A percentile compares a stretch with the other conserved stretches of the same genome.
Evolutionary conservation across 2,113 vertebrate genomes (phyloP).

Genomic region (Thymallus thymallus): DNA sequence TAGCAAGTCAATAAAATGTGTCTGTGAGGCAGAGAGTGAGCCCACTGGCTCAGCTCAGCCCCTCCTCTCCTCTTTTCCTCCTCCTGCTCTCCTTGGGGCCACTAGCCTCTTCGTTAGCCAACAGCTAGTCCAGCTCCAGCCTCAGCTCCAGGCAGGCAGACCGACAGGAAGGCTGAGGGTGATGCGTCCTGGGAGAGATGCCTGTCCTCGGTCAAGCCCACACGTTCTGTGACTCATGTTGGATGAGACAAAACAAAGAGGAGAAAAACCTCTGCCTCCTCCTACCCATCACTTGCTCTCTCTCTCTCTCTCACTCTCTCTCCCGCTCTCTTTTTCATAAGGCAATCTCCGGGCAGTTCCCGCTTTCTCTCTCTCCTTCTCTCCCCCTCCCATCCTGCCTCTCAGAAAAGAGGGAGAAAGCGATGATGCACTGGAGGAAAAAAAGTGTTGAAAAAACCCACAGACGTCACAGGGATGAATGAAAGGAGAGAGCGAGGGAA

Average conservation of each 20-base stretch:
- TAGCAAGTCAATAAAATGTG: conserved; percentile 74
- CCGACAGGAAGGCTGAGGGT: conserved; percentile 6
- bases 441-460: conserved; percentile 14
- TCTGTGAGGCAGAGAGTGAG: conserved; percentile 66
- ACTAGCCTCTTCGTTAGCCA: conserved; percentile 44
- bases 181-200: conserved; percentile 31
- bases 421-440: conserved; percentile 36
- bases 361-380: conserved; percentile 29
- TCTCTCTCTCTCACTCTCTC: conserved; percentile 15
- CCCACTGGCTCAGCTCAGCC: conserved; percentile 64
- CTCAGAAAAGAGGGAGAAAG: conserved; percentile 21
- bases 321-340: conserved; percentile 6
- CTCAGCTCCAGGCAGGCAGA: conserved; percentile 29
- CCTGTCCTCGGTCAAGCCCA: conserved; percentile 25
- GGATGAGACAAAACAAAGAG: conserved; percentile 51
- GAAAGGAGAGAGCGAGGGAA: conserved; percentile 1
- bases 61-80: conserved; percentile 61
- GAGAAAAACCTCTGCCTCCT: conserved; percentile 37
- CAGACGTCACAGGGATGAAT: conserved; percentile 19
- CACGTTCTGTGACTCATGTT: conserved; percentile 55
- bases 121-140: conserved; percentile 43
- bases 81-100: conserved; percentile 38
- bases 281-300: conserved; percentile 47
- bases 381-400: conserved; percentile 17
- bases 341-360: conserved; percentile 51